Evolutionary conservation across 1,140 invertebrate species (phyloP), one percentile per base, ranked within the genome.

Genomic region (Penaeus vannamei): DNA sequence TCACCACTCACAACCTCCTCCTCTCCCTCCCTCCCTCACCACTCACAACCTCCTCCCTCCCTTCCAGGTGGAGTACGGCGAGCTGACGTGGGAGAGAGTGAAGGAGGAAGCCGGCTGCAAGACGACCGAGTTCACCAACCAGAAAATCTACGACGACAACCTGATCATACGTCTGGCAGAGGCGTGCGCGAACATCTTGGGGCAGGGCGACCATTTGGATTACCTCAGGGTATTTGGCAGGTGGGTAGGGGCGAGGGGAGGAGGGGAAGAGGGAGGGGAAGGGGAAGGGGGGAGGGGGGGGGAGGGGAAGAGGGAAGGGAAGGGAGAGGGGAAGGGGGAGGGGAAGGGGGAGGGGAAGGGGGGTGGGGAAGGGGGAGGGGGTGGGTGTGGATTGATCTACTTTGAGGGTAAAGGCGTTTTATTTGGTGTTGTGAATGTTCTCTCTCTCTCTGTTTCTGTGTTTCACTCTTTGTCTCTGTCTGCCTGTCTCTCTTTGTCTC

Each of bases 201-300:
- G 59, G 2, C 80, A 84, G 19, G 87, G 87, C 5, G 80, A 83
- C 23, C 81, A 59, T 22, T 60, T 84, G 23, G 87, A 88, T 42
- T 69, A 88, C 81, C 59, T 88, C n/a, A 60, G 87, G 46, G 77
- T 84, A 66, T 88, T 88, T 32, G 87, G 87, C 80, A 88, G 87
- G 87, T 88, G 32, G 77, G 87, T 2, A 7, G 32, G 12, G 12
- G 19, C 7, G 53, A 19, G 14, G 26, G 23, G 46, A 1, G 36
- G 61, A 17, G 61, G 23, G 26, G 46, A 19, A 8, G 26, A 7
- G 53, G n/a, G n/a, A 5, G n/a, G 81, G 59, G 3, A 53, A 4
- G 29, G 23, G 76, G 76, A n/a, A 42, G 76, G 29, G 20, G 17
- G 53, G 22, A 60, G n/a, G n/a, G 0, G 77, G 5, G n/a, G 77